Evolutionary conservation across 2,797 vertebrate genomes (phyloP), one percentile per base, ranked within the genome.

Genomic region (Protonibea diacanthus): DNA sequence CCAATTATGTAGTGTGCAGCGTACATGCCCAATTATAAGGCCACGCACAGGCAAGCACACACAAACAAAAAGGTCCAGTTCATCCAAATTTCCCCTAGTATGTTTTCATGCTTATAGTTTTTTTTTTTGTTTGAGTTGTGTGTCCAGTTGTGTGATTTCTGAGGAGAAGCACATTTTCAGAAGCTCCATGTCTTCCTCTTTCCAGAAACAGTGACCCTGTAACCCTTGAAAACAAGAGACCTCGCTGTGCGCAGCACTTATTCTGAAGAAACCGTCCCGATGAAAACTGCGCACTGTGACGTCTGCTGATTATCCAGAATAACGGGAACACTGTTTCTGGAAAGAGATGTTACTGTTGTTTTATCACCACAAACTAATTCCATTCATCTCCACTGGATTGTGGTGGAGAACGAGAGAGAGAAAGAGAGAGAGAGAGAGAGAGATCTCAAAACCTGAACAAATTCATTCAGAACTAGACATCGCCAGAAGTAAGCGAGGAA

Each of bases 1-100:
- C 7, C 60, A 74, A 73, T 70, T 42, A 72, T 73, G 52, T 21
- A 67, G 25, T 53, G 59, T 60, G 21, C 23, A 70, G 53, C 17
- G 25, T 64, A 12, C 58, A 17, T 56, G 64, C 49, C 67, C 29
- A 44, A n/a, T 51, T 51, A 38, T 45, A 68, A 63, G 42, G 38
- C 60, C 62, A 48, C 64, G 18, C 21, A 47, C 17, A 68, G 56
- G 11, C 21, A 14, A 62, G 44, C 48, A 15, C 25, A 29, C 68
- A 65, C 15, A 49, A 11, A 68, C 71, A 44, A 18, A 69, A 74
- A 51, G 15, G 10, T 48, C 56, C 4, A 21, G 18, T 40, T 57
- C 23, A 18, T 64, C n/a, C 33, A 21, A 47, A 49, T 5, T 9
- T 47, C 44, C 20, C 0, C 74, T 44, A 1, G 2, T 44, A 29